A percentile compares a stretch with the other conserved stretches of the same genome.
Conservation (phyloP, 2,888 invertebrate genomes). For the Linnaemya tessellans region DNA sequence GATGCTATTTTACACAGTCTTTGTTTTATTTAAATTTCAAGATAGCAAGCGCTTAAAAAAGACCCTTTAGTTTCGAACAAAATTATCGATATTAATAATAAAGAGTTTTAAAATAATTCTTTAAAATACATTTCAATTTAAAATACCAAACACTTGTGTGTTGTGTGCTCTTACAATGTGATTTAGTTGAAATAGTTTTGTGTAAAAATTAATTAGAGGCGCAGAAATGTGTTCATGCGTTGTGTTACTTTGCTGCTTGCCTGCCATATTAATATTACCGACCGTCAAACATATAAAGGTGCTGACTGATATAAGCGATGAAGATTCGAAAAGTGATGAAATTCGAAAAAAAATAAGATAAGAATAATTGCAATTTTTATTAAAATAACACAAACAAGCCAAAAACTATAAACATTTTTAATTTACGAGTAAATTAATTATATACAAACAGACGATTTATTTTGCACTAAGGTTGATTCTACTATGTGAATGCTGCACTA, state of each 20-base stretch:
- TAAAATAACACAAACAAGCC: constrained; percentile 37
- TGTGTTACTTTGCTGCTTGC: constrained; percentile 34
- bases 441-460: constrained; percentile 37
- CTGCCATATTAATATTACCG: constrained; percentile 55
- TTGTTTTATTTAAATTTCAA: no score
- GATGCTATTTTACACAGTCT: no score
- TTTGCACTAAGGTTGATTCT: constrained; percentile 23
- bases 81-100: not conserved
- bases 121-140: not conserved
- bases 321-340: constrained; percentile 49
- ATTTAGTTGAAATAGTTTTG: constrained; percentile 19
- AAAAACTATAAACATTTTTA: constrained; percentile 20
- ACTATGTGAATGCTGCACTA: constrained; percentile 4
- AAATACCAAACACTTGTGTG: not conserved
- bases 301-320: constrained; percentile 58
- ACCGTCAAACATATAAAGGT: constrained; percentile 40
- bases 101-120: not conserved
- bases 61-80: no score
- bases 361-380: constrained; percentile 34
- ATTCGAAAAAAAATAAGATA: constrained; percentile 1
- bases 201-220: constrained; percentile 60
- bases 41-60: no score
- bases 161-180: not conserved
- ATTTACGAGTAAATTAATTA: constrained; percentile 43
- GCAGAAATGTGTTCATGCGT: constrained; percentile 38